Percentiles rank a stretch among this genome's conserved stretches.
Evolutionary conservation across 2,888 invertebrate genomes (phyloP).

Genomic region (Ichneumoninae sp.): DNA sequence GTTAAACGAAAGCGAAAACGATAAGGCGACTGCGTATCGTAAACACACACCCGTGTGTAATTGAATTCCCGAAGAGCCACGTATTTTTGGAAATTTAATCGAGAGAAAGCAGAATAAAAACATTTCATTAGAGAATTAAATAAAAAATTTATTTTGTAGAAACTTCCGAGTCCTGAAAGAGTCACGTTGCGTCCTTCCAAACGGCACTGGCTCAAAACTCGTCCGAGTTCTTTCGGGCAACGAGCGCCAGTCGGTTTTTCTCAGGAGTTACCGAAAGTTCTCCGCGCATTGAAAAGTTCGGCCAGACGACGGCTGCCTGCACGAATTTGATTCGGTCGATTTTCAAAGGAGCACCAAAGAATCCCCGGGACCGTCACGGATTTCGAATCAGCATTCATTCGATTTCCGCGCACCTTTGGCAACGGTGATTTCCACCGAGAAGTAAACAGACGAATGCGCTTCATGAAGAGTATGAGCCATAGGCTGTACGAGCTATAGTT

Average conservation of each 20-base stretch:
- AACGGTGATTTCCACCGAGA: constrained; percentile 77
- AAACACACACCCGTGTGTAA: not conserved
- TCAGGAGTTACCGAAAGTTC: not conserved
- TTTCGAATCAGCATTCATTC: constrained; percentile 80
- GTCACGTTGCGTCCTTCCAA: not conserved
- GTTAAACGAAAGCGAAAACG: constrained; percentile 5
- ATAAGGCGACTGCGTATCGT: not conserved
- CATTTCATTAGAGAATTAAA: not conserved
- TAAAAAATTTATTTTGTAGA: not conserved
- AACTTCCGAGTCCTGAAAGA: not conserved
- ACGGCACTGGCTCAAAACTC: not conserved
- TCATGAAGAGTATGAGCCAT: constrained; percentile 36
- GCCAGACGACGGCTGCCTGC: constrained; percentile 41
- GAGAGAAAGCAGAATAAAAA: not conserved
- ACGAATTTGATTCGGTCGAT: constrained; percentile 79
- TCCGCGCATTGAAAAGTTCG: constrained; percentile 42
- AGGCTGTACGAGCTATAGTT: constrained; percentile 53
- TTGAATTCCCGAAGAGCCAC: constrained; percentile 1
- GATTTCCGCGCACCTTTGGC: constrained; percentile 82
- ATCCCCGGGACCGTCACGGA: constrained; percentile 82
- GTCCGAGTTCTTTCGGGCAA: not conserved
- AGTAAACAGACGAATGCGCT: constrained; percentile 74
- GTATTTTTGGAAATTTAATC: not conserved
- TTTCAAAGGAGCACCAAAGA: constrained; percentile 72
- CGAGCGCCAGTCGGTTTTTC: not conserved